Evolutionary conservation across 2,797 vertebrate species (phyloP), one percentile per base, ranked within the genome.

Genomic region (Notoglanidium macrostoma): DNA sequence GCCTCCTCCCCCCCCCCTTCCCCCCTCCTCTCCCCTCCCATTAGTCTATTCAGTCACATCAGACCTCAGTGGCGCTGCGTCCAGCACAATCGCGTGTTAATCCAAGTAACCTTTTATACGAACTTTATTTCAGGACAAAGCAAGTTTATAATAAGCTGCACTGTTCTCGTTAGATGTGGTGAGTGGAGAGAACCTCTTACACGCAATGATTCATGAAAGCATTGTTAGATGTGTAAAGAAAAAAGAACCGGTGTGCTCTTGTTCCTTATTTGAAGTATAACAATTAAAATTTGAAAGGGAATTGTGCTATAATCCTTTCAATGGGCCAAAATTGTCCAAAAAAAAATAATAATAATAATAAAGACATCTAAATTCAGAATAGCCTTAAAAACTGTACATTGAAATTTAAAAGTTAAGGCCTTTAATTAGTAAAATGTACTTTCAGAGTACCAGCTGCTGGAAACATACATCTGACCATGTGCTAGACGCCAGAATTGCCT

Each of bases 121-220:
- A 40, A 83, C 81, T 54, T 55, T 32, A 12, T 54, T 70, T 70
- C 65, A 83, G 63, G 65, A 35, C 21, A 84, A 84, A 55, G 65
- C 49, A n/a, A n/a, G 65, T 35, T 15, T 15, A 70, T 70, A 84
- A 84, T 40, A 61, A 63, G 57, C 78, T 44, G 21, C 78, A 44
- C 55, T 9, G 19, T 15, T 35, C 82, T 84, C 82, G 32, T 84
- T 70, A 70, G 46, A 68, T 49, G 23, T 23, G 19, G 46, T n/a
- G 59, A 59, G 59, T 15, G 78, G 35, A 32, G 81, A 67, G 61
- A 54, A 46, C 81, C 63, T 83, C 63, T 83, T 51, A 83, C n/a
- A 15, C 21, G 12, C 29, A 68, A 70, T 70, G 65, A 54, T 26
- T 65, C 44, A 82, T 65, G 49, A 82, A 49, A 15, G 40, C 54